These are phyloP conservation scores for Latrodectus elegans DNA, from an alignment of 2,888 invertebrate genomes.

Conservation along the genomic window DNA sequence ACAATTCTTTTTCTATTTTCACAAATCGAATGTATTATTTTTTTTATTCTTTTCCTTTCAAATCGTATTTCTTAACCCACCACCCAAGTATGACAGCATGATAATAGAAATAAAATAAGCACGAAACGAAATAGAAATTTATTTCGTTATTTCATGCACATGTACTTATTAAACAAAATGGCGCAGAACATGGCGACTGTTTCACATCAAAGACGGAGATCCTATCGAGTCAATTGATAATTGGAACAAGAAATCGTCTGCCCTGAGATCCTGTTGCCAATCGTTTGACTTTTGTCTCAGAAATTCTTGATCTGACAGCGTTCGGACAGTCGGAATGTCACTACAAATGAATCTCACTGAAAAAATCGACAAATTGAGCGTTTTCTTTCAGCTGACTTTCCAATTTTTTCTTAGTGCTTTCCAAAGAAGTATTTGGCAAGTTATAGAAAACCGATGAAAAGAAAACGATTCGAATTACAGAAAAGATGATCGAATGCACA, in stretches of 20 bases:
- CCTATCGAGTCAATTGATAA: constrained; percentile 25
- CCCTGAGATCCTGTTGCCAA: constrained; percentile 21
- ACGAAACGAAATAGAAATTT: background rate
- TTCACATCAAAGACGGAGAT: constrained; percentile 23
- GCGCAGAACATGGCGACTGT: background rate
- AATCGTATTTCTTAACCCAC: background rate
- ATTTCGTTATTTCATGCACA: background rate
- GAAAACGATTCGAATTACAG: no score
- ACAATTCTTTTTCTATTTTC: constrained; percentile 26
- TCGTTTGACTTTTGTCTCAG: constrained; percentile 1
- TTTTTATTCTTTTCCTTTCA: constrained; percentile 1
- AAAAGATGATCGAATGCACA: no score
- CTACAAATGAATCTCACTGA: background rate
- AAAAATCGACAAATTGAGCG: no score
- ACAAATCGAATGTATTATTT: background rate
- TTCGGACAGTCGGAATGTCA: background rate
- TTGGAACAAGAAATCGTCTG: constrained; percentile 34
- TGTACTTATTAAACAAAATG: background rate
- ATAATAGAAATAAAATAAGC: background rate
- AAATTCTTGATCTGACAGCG: background rate
- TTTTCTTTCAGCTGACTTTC: no score
- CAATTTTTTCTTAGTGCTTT: no score
- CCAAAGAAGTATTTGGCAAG: no score
- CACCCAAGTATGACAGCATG: background rate
- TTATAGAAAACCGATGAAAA: no score